Base-by-base conservation (phyloP, 2,888 invertebrate genomes). In the Yponomeuta sedellus region DNA sequence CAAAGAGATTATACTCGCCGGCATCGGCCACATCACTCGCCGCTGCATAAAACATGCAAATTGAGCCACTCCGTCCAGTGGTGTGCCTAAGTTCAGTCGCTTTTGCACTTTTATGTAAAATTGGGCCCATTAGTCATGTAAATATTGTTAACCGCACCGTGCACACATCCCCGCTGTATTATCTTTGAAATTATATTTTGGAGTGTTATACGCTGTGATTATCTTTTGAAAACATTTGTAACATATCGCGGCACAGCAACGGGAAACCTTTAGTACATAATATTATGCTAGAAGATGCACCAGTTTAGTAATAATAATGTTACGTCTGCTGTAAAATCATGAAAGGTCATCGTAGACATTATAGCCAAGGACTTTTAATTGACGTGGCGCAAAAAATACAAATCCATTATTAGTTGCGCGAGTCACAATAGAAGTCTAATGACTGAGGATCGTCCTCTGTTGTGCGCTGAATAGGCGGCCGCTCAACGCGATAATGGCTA, bases 1-100 rank as follows among this genome's bases (percentile, higher is more conserved):
- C 34, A 81, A 90, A 86, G 80, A 77, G 80, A 78, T 74, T 79
- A 83, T 80, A 59, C 58, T n/a, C 56, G 28, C 20, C 19, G 25
- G 63, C 63, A 63, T 63, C 63, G 80, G 78, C 75, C 79, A 81
- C 82, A 86, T 85, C 88, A 81, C 82, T 81, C 82, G 77, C 75
- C 76, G 78, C 77, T 86, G 86, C 86, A 90, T 91, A 88, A 89
- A 88, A 86, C 85, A 91, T 91, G 90, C 83, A 89, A 91, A 91
- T 90, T 90, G 88, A 83, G 83, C 83, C 87, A 88, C 88, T 88
- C 88, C 85, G 75, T 80, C 88, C 85, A 76, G 80, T 78, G 79
- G 81, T 82, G 82, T 73, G 74, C 76, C 86, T 85, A 86, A 88
- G 87, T 84, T 85, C 84, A 82, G 81, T 85, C 83, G 85, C 85